A percentile compares a stretch with the other conserved stretches of the same genome.
phyloP scores from a whole-genome alignment of 2,797 vertebrate genomes.

The Pogoniulus pusillus region DNA sequence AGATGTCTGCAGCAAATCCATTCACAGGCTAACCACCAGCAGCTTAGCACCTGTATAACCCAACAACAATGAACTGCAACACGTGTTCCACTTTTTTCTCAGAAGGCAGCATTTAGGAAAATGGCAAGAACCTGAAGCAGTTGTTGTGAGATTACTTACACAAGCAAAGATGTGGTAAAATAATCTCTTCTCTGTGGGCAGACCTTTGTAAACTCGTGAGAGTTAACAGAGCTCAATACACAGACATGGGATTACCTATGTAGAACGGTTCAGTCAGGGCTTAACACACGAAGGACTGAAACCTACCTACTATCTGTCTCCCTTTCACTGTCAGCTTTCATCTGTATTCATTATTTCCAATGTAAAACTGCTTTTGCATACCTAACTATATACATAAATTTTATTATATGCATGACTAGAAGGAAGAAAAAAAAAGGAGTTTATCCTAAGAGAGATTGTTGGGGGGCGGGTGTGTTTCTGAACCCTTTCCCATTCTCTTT shows the following conservation, averaged over 20 bases:
- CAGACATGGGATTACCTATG: background rate
- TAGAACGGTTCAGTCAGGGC: background rate
- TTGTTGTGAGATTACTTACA: background rate
- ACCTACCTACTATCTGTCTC: background rate
- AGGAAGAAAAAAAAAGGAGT: background rate
- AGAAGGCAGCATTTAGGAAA: background rate
- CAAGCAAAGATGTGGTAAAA: background rate
- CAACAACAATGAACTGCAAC: background rate
- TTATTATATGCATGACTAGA: background rate
- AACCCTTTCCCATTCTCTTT: background rate
- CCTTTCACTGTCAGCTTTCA: constrained; percentile 4
- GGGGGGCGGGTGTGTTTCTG: background rate
- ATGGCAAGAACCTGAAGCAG: background rate
- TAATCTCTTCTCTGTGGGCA: background rate
- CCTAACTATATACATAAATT: background rate
- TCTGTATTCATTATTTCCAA: background rate
- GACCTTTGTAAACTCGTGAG: background rate
- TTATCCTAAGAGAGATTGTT: background rate
- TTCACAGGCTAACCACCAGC: background rate
- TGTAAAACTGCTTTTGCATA: constrained; percentile 18
- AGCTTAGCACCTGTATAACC: background rate
- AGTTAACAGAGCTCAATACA: background rate
- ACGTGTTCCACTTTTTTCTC: background rate
- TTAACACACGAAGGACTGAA: background rate
- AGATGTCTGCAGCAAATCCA: background rate